Evolutionary conservation across 2,888 invertebrate species (phyloP).

Genomic region (Macrophya alboannulata): DNA sequence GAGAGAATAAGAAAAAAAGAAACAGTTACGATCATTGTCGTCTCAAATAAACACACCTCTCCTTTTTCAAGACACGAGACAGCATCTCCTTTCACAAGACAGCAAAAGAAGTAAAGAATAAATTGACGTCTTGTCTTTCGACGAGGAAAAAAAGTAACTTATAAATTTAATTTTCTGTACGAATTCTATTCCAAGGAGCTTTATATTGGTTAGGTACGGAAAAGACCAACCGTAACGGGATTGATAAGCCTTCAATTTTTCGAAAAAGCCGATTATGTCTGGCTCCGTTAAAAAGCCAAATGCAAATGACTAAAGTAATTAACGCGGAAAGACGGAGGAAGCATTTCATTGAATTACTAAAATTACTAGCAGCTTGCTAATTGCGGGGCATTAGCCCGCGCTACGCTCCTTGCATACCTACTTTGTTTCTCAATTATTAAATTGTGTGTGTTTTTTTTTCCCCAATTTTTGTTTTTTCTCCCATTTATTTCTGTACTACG

Average conservation of each 20-base stretch:
- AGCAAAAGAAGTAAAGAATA: too few species aligned
- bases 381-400: conserved; percentile 19
- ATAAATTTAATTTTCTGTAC: conserved; percentile 5
- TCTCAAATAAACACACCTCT: conserved; percentile 3
- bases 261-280: background rate
- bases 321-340: conserved; percentile 5
- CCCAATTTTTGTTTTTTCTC: background rate
- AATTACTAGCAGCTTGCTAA: conserved; percentile 40
- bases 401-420: conserved; percentile 32
- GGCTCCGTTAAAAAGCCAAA: background rate
- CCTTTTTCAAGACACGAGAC: background rate
- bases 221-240: background rate
- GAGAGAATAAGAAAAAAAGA: background rate
- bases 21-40: conserved; percentile 24
- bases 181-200: background rate
- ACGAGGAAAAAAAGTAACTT: background rate
- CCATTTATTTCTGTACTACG: background rate
- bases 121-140: too few species aligned
- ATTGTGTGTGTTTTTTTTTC: background rate
- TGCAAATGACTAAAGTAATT: conserved; percentile 24
- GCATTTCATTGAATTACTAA: conserved; percentile 47
- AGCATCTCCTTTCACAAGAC: too few species aligned
- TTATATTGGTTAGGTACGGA: background rate
- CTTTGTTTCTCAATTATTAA: conserved; percentile 26
- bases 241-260: conserved; percentile 33